These are phyloP conservation scores for Mythimna pallens DNA, from an alignment of 2,888 invertebrate genomes.

Conservation along the genomic window DNA sequence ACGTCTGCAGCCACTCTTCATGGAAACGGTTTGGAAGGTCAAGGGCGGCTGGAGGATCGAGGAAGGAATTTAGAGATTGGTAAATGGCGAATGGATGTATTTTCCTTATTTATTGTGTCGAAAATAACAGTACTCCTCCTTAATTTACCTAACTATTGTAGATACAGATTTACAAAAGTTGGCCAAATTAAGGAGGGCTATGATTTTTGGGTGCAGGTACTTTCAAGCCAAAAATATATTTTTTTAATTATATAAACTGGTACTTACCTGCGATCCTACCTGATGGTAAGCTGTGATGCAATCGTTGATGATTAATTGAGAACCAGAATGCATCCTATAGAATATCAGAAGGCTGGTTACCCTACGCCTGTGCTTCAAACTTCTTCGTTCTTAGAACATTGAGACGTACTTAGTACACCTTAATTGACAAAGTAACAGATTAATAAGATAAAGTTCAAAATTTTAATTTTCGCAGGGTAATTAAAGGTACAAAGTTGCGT, in stretches of 20 bases:
- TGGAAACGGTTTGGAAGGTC: constrained; percentile 30
- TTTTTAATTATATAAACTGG: too few relatives aligned
- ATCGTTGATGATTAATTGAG: too few relatives aligned
- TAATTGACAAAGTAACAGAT: too few relatives aligned
- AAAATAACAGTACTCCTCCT: too few relatives aligned
- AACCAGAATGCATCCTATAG: too few relatives aligned
- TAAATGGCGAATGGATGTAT: neutral
- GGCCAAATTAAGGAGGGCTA: neutral
- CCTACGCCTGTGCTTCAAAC: too few relatives aligned
- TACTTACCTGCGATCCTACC: too few relatives aligned
- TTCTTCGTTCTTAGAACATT: neutral
- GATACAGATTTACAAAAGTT: neutral
- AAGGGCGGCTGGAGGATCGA: constrained; percentile 10
- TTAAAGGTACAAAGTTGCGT: neutral
- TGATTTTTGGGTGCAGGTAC: too few relatives aligned
- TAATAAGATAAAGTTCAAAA: neutral
- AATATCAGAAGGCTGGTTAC: too few relatives aligned
- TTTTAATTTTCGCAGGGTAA: neutral
- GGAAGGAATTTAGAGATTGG: neutral
- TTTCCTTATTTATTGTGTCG: neutral
- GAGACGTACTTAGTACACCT: neutral
- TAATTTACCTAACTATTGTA: too few relatives aligned
- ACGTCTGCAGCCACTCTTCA: constrained; percentile 29
- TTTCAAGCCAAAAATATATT: too few relatives aligned
- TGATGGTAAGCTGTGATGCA: too few relatives aligned